Conservation (phyloP, 2,888 invertebrate species). For the Sipha maydis region DNA sequence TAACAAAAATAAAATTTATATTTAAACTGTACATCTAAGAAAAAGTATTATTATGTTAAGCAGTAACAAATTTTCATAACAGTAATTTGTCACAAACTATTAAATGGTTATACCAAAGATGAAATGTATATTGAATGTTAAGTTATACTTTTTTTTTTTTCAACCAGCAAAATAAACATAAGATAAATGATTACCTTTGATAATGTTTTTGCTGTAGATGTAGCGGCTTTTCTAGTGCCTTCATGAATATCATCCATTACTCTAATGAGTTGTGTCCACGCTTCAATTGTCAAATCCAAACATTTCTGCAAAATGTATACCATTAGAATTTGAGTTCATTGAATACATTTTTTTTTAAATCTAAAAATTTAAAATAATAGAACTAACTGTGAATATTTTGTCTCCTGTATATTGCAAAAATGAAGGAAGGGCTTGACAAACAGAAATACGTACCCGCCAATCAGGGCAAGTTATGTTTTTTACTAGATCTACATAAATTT, state of each 20-base stretch:
- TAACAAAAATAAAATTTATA: slow-evolving; percentile 66
- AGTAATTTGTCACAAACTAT: too few species aligned
- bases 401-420: slow-evolving; percentile 75
- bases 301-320: slow-evolving; percentile 67
- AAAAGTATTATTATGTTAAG: too few species aligned
- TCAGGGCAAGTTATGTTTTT: slow-evolving; percentile 84
- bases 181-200: slow-evolving; percentile 74
- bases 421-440: slow-evolving; percentile 88
- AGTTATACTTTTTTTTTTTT: too few species aligned
- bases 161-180: not conserved
- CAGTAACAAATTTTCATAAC: too few species aligned
- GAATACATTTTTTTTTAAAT: slow-evolving; percentile 9
- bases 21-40: too few species aligned
- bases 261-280: slow-evolving; percentile 86
- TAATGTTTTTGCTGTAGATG: slow-evolving; percentile 76
- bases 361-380: not conserved
- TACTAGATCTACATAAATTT: slow-evolving; percentile 83
- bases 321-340: not conserved
- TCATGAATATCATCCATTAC: slow-evolving; percentile 97
- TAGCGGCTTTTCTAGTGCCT: slow-evolving; percentile 81
- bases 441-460: slow-evolving; percentile 91
- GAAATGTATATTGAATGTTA: too few species aligned
- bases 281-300: slow-evolving; percentile 70
- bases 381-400: slow-evolving; percentile 54
- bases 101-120: too few species aligned